phyloP scores from a whole-genome alignment of 2,113 vertebrate species.

The Tupaia chinensis region DNA sequence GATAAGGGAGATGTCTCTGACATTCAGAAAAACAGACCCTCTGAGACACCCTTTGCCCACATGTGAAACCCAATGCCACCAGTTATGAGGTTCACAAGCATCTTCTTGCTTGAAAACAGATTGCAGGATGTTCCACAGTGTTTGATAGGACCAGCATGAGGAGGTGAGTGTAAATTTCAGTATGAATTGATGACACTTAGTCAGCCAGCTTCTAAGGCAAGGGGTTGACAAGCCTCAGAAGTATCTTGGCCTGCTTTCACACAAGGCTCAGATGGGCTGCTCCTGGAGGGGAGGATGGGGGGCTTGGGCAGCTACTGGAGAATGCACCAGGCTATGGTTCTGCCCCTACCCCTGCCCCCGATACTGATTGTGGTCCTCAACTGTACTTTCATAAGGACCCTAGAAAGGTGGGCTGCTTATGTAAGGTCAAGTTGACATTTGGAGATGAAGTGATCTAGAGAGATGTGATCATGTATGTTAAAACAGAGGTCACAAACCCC shows the following conservation, averaged over 20 bases:
- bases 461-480: background rate
- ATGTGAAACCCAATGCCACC: background rate
- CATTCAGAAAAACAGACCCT: background rate
- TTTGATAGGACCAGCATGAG: slow-evolving; percentile 41
- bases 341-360: no score
- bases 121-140: background rate
- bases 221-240: background rate
- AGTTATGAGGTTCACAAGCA: background rate
- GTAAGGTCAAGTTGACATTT: background rate
- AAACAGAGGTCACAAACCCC: background rate
- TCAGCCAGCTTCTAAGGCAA: slow-evolving; percentile 59
- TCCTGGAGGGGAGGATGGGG: background rate
- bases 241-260: background rate
- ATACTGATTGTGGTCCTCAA: accelerated
- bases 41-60: background rate
- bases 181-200: slow-evolving; percentile 72
- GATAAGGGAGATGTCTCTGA: accelerated
- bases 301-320: background rate
- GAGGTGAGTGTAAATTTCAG: slow-evolving; percentile 65
- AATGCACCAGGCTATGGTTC: accelerated
- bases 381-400: accelerated
- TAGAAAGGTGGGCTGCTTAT: accelerated
- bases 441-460: background rate
- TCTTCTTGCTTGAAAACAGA: background rate
- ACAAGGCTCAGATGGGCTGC: background rate